These are phyloP conservation scores for Tineola bisselliella DNA, from an alignment of 2,888 invertebrate genomes.

Conservation along the genomic window DNA sequence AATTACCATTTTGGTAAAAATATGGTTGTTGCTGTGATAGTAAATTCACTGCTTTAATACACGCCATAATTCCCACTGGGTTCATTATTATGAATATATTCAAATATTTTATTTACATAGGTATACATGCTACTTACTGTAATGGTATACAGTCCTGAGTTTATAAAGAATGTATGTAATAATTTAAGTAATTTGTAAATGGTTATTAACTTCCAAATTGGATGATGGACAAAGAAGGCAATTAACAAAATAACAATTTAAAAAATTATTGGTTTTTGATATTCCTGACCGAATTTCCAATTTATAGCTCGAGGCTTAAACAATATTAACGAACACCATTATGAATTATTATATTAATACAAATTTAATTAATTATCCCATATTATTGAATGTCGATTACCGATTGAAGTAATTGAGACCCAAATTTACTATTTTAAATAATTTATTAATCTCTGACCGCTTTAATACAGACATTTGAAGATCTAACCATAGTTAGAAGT, in stretches of 20 bases:
- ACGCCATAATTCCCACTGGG: neutral
- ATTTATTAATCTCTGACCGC: neutral
- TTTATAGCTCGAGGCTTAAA: neutral
- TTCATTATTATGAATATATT: neutral
- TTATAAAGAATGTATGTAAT: no score
- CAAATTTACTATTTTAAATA: no score
- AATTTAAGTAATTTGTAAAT: no score
- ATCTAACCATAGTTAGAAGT: neutral
- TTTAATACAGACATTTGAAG: neutral
- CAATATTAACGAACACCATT: neutral
- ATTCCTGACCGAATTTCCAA: neutral
- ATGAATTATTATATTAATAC: slow-evolving; percentile 3
- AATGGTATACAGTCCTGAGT: no score
- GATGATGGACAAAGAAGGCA: neutral
- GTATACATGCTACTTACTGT: no score
- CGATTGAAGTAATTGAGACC: neutral
- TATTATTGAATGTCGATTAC: neutral
- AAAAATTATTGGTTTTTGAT: neutral
- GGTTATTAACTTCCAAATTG: neutral
- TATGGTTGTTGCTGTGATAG: neutral
- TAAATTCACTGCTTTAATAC: neutral
- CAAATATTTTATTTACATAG: no score
- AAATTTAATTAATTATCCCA: neutral
- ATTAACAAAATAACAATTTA: neutral
- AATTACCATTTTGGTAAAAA: slow-evolving; percentile 3